Evolutionary conservation across 1,140 invertebrate genomes (phyloP).

Genomic region (Drosophila neocordata): DNA sequence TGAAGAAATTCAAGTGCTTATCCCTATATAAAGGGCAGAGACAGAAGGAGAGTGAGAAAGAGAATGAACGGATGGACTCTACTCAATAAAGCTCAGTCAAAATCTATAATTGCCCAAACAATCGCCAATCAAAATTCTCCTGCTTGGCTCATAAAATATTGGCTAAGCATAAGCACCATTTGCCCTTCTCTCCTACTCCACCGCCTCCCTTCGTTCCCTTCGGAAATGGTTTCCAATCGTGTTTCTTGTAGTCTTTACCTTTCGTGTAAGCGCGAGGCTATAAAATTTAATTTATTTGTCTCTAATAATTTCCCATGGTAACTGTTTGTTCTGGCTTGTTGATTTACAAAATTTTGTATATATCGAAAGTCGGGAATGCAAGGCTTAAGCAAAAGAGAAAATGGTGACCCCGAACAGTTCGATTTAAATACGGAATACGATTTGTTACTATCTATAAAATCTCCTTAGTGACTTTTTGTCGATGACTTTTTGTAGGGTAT

Average conservation of each 20-base stretch:
- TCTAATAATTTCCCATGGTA: slow-evolving; percentile 81
- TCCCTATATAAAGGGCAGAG: slow-evolving; percentile 17
- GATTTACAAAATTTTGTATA: slow-evolving; percentile 11
- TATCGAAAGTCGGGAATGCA: neutral
- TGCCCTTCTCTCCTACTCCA: neutral
- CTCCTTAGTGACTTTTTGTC: too few relatives aligned
- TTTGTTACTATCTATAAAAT: too few relatives aligned
- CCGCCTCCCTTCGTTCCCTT: neutral
- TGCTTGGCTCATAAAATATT: slow-evolving; percentile 44
- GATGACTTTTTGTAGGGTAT: too few relatives aligned
- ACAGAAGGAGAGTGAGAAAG: neutral
- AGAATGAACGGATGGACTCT: neutral
- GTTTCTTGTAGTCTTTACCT: slow-evolving; percentile 41
- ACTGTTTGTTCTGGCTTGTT: slow-evolving; percentile 63
- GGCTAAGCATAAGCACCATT: slow-evolving; percentile 21
- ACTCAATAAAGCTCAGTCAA: slow-evolving; percentile 41
- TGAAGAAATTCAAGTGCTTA: slow-evolving; percentile 67
- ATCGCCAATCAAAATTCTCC: slow-evolving; percentile 66
- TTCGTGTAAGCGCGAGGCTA: slow-evolving; percentile 55
- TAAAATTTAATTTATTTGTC: slow-evolving; percentile 81
- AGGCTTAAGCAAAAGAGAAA: neutral
- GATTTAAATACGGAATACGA: too few relatives aligned
- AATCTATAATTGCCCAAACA: slow-evolving; percentile 76
- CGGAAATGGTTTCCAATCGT: neutral
- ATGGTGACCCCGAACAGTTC: neutral